Conservation (phyloP, 1,140 invertebrate species). For the Ruditapes philippinarum region DNA sequence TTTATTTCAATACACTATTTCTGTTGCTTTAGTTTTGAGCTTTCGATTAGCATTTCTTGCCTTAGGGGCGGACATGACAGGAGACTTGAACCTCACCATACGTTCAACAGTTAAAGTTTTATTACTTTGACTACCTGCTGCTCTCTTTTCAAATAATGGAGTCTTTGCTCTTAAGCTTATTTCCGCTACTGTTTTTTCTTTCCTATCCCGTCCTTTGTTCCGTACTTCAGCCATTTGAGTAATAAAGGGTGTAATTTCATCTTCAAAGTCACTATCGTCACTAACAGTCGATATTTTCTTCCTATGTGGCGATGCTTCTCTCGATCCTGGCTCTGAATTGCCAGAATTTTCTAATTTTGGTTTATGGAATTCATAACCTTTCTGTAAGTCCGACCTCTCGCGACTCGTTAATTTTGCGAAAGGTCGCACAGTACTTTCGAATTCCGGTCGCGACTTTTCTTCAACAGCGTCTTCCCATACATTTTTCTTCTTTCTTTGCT, state of each 20-base stretch:
- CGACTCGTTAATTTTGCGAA: slow-evolving; percentile 72
- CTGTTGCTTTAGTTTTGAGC: slow-evolving; percentile 23
- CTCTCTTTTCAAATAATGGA: neutral
- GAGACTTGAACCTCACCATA: slow-evolving; percentile 47
- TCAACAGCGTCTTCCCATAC: slow-evolving; percentile 78
- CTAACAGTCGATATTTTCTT: neutral
- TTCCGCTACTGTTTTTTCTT: slow-evolving; percentile 37
- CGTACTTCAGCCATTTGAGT: slow-evolving; percentile 74
- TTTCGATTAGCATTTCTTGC: neutral
- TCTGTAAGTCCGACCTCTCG: slow-evolving; percentile 74
- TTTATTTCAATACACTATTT: neutral
- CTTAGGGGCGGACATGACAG: slow-evolving; percentile 36
- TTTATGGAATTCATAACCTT: slow-evolving; percentile 78
- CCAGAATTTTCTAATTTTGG: slow-evolving; percentile 61
- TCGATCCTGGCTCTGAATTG: neutral
- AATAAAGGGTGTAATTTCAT: slow-evolving; percentile 71
- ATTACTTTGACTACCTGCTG: neutral
- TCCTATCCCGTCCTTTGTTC: neutral
- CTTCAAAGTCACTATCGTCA: slow-evolving; percentile 63
- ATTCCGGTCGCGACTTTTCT: slow-evolving; percentile 71
- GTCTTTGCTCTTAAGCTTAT: slow-evolving; percentile 26
- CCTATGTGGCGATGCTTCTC: neutral
- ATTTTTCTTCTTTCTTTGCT: slow-evolving; percentile 78
- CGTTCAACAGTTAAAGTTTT: neutral
- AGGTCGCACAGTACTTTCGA: slow-evolving; percentile 77